phyloP scores from a whole-genome alignment of 2,888 invertebrate species.

The Neocrepidodera transversa region DNA sequence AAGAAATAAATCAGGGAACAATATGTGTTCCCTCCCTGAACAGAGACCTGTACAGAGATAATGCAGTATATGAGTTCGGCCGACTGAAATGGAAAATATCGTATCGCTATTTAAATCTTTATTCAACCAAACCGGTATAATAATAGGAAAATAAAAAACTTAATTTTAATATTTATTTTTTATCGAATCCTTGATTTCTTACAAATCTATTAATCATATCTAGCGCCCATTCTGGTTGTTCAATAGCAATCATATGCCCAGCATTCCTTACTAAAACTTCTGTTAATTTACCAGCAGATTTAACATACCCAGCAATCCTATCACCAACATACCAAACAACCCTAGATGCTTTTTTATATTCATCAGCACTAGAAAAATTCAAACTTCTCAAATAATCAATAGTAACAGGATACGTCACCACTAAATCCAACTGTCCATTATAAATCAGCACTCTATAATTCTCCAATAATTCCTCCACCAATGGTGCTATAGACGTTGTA shows the following conservation, averaged over 20 bases:
- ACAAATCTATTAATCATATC: slow-evolving; percentile 65
- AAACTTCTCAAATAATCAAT: slow-evolving; percentile 75
- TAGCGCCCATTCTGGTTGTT: slow-evolving; percentile 77
- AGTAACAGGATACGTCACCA: slow-evolving; percentile 84
- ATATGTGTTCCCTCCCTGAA: slow-evolving; percentile 39
- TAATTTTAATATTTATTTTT: too few relatives aligned
- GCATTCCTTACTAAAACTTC: slow-evolving; percentile 78
- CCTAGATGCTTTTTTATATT: slow-evolving; percentile 69
- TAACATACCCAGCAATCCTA: slow-evolving; percentile 76
- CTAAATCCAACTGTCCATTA: slow-evolving; percentile 88
- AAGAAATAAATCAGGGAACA: slow-evolving; percentile 53
- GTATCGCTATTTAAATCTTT: slow-evolving; percentile 40
- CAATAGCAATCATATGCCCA: slow-evolving; percentile 80
- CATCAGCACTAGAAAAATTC: slow-evolving; percentile 68
- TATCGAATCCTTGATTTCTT: slow-evolving; percentile 29
- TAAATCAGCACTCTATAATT: slow-evolving; percentile 77
- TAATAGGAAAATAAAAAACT: too few relatives aligned
- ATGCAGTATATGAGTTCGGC: slow-evolving; percentile 47
- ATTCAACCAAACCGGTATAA: slow-evolving; percentile 25
- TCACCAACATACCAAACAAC: slow-evolving; percentile 71
- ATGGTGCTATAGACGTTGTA: slow-evolving; percentile 36
- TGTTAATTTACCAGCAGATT: slow-evolving; percentile 70
- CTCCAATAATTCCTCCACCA: slow-evolving; percentile 63
- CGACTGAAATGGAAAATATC: slow-evolving; percentile 45
- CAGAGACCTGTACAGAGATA: slow-evolving; percentile 38